A percentile compares a stretch with the other conserved stretches of the same genome.
phyloP scores from a whole-genome alignment of 2,113 vertebrate species.

The Dasyurus viverrinus region DNA sequence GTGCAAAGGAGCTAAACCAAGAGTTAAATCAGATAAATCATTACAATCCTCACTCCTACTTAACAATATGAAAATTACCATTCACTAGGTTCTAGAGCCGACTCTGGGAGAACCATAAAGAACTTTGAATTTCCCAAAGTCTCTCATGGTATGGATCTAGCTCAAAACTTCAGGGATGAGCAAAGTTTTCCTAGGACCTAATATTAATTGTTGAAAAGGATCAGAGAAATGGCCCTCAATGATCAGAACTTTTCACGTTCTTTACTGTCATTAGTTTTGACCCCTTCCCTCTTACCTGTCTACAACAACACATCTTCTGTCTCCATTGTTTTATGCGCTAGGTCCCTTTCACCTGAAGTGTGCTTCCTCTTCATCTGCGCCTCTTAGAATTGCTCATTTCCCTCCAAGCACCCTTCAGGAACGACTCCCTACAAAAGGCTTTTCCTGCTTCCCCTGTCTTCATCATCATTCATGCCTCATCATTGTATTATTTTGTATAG shows the following conservation, averaged over 20 bases:
- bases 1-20: neutral
- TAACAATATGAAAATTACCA: neutral
- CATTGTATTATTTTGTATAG: neutral
- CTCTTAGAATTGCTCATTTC: neutral
- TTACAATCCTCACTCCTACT: neutral
- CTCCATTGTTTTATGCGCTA: neutral
- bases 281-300: neutral
- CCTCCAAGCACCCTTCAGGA: neutral
- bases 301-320: neutral
- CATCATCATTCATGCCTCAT: neutral
- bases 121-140: neutral
- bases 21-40: neutral
- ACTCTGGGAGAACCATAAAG: neutral
- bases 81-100: neutral
- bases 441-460: neutral
- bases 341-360: neutral
- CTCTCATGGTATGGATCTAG: neutral
- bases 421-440: neutral
- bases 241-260: neutral
- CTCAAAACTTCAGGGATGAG: neutral
- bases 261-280: neutral
- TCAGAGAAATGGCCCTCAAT: neutral
- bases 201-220: neutral
- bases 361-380: neutral
- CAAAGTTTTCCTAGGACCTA: neutral